These are phyloP conservation scores for Albula glossodonta DNA, from an alignment of 2,113 vertebrate genomes.

Conservation along the genomic window DNA sequence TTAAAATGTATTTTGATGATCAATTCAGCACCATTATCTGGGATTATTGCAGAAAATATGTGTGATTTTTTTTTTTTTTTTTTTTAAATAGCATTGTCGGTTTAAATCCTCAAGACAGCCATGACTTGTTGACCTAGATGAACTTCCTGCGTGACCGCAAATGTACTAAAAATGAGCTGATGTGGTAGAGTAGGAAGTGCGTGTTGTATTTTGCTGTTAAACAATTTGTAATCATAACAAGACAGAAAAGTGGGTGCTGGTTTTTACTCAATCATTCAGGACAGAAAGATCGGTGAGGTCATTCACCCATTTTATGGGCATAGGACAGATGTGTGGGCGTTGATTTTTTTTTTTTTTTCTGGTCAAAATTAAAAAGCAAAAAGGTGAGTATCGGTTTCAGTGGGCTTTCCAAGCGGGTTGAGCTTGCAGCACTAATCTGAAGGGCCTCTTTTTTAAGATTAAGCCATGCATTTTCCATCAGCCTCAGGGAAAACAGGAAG, in stretches of 20 bases:
- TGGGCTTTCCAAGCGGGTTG: constrained; percentile 42
- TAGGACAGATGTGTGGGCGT: no score
- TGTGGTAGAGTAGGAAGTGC: not conserved
- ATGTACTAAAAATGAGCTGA: not conserved
- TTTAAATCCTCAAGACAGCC: no score
- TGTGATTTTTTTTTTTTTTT: no score
- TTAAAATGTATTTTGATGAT: no score
- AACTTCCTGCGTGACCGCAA: not conserved
- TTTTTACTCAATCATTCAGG: not conserved
- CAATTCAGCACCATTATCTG: no score
- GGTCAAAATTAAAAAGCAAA: not conserved
- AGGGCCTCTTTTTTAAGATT: not conserved
- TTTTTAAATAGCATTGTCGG: no score
- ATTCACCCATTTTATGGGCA: no score
- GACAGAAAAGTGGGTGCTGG: not conserved
- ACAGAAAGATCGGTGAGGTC: no score
- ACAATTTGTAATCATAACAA: no score
- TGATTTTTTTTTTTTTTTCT: constrained; percentile 23
- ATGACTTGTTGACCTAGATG: not conserved
- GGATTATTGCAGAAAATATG: no score
- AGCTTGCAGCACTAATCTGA: constrained; percentile 8
- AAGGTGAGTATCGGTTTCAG: constrained; percentile 26
- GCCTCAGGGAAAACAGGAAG: constrained; percentile 12
- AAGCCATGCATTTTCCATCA: not conserved
- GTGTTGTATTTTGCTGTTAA: not conserved